Percentiles rank a stretch among this genome's conserved stretches.
These are phyloP conservation scores for Heteractis magnifica DNA, from an alignment of 92 coral and sea anemone species.

Conservation along the genomic window DNA sequence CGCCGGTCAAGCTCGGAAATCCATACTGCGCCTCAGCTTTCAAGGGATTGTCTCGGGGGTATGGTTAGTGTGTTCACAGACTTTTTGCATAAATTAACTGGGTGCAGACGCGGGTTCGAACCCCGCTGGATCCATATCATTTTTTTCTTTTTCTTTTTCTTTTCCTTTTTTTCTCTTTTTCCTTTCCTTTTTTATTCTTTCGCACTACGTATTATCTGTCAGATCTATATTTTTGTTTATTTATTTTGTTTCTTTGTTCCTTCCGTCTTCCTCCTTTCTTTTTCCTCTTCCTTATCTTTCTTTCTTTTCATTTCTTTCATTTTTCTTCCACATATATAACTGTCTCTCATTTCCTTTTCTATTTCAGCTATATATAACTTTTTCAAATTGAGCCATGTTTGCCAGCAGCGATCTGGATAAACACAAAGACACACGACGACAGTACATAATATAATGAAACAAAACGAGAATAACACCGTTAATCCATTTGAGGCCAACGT, in stretches of 20 bases:
- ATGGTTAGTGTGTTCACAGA: too few relatives aligned
- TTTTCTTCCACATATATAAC: neutral
- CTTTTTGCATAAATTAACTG: too few relatives aligned
- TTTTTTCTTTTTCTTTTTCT: too few relatives aligned
- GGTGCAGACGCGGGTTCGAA: too few relatives aligned
- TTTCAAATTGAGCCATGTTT: neutral
- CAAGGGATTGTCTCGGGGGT: too few relatives aligned
- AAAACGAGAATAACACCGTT: neutral
- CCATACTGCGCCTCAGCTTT: too few relatives aligned
- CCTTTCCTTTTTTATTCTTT: too few relatives aligned
- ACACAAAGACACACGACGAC: neutral
- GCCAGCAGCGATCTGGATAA: too few relatives aligned
- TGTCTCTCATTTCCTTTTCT: neutral
- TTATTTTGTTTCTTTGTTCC: neutral
- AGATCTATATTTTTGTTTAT: neutral
- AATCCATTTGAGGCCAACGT: neutral
- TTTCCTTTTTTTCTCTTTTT: too few relatives aligned
- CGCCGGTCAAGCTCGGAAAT: too few relatives aligned
- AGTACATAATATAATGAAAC: neutral
- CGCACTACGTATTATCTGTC: neutral
- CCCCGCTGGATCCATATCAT: too few relatives aligned
- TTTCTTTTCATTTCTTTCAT: neutral
- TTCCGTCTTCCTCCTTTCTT: neutral
- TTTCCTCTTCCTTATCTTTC: neutral
- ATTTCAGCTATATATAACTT: neutral